Evolutionary conservation across 35 echinoderm and acorn worm genomes (phyloP).

Genomic region (Chiridota heheva): DNA sequence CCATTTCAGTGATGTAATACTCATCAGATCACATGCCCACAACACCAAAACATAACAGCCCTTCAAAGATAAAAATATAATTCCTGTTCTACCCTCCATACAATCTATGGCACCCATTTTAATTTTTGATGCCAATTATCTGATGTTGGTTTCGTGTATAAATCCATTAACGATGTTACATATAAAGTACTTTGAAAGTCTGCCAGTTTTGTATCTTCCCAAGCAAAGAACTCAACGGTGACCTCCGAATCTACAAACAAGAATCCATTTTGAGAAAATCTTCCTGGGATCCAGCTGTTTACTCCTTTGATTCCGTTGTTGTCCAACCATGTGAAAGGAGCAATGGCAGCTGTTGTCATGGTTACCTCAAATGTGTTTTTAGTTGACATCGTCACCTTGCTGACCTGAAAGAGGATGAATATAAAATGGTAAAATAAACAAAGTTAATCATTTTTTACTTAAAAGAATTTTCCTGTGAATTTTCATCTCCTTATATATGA

Average conservation of each 20-base stretch:
- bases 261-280: conserved; percentile 94
- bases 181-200: conserved; percentile 48
- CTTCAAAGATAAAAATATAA: too few relatives aligned
- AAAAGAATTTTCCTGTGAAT: background rate
- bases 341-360: conserved; percentile 40
- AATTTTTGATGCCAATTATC: too few relatives aligned
- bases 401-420: background rate
- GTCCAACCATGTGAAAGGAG: conserved; percentile 86
- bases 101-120: too few relatives aligned
- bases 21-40: too few relatives aligned
- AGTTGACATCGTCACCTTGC: conserved; percentile 13
- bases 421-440: background rate
- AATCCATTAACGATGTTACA: conserved; percentile 60
- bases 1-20: too few relatives aligned
- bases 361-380: conserved; percentile 45
- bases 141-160: conserved; percentile 43
- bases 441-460: background rate
- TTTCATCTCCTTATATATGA: background rate
- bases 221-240: conserved; percentile 57
- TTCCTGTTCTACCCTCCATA: too few relatives aligned
- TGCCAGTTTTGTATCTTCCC: conserved; percentile 45
- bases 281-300: conserved; percentile 14
- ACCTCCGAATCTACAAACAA: conserved; percentile 36
- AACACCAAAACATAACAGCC: too few relatives aligned
- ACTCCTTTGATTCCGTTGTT: conserved; percentile 20